These are phyloP conservation scores for Neotoma lepida DNA, from an alignment of 2,113 vertebrate genomes.

Conservation along the genomic window DNA sequence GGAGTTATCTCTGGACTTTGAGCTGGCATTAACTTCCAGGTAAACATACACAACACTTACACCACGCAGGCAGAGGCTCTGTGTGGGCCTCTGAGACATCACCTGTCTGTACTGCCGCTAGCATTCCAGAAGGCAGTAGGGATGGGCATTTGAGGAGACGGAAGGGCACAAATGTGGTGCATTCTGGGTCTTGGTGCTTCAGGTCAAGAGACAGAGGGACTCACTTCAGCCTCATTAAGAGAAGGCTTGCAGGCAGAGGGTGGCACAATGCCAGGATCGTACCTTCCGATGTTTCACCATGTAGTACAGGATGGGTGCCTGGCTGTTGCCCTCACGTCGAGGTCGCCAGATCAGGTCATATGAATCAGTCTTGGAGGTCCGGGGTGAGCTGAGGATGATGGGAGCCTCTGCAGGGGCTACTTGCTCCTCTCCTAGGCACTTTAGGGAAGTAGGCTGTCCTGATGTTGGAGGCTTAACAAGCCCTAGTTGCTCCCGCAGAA, in stretches of 20 bases:
- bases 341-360: conserved; percentile 97
- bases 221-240: not conserved
- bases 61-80: rapidly evolving
- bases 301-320: conserved; percentile 91
- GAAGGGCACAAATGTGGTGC: not conserved
- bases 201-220: not conserved
- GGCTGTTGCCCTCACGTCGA: conserved; percentile 87
- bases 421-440: conserved; percentile 86
- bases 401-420: conserved; percentile 92
- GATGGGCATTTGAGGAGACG: not conserved
- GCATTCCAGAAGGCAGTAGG: not conserved
- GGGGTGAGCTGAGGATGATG: conserved; percentile 95
- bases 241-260: not conserved
- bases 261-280: not conserved
- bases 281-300: conserved; percentile 97
- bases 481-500: conserved; percentile 84
- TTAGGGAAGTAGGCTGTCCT: conserved; percentile 79
- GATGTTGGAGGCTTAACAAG: conserved; percentile 81
- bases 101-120: not conserved
- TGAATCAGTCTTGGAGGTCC: conserved; percentile 94
- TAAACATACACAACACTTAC: not conserved
- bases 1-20: too few species aligned
- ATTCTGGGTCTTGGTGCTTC: too few species aligned
- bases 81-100: not conserved
- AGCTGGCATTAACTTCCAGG: not conserved